These are phyloP conservation scores for Xiphophorus birchmanni DNA, from an alignment of 2,797 vertebrate genomes.

Conservation along the genomic window DNA sequence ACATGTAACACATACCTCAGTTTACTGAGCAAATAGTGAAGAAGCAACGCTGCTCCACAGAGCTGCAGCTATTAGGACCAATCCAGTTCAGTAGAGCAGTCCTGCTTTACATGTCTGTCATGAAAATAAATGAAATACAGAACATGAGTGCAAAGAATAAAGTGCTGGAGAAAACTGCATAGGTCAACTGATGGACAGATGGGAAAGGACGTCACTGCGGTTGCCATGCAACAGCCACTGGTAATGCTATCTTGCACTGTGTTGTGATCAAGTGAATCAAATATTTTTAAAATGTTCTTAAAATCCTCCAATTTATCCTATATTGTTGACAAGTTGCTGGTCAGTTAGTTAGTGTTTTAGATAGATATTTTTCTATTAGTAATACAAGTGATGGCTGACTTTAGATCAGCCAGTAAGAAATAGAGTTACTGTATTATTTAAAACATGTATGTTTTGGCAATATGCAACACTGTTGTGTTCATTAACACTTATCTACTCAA, in stretches of 20 bases:
- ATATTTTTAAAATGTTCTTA: background rate
- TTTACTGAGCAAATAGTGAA: conserved; percentile 24
- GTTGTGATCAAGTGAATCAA: conserved; percentile 27
- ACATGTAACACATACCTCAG: conserved; percentile 23
- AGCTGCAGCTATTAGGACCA: conserved; percentile 45
- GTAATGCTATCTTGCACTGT: conserved; percentile 71
- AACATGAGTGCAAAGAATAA: conserved; percentile 6
- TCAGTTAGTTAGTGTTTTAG: background rate
- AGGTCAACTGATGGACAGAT: conserved; percentile 45
- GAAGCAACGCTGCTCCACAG: conserved; percentile 15
- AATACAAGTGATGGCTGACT: background rate
- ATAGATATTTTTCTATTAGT: background rate
- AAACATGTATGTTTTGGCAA: background rate
- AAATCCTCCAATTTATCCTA: background rate
- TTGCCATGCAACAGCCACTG: conserved; percentile 67
- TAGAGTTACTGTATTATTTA: background rate
- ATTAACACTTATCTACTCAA: background rate
- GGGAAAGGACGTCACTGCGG: conserved; percentile 35
- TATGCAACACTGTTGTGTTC: background rate
- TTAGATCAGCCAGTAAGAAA: background rate
- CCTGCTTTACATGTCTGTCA: background rate
- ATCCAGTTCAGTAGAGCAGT: conserved; percentile 29
- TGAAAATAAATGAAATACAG: conserved; percentile 21
- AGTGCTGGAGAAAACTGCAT: conserved; percentile 26
- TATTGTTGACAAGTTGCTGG: background rate